Conservation (phyloP, 1,140 invertebrate genomes). For the Zaprionus africanus region DNA sequence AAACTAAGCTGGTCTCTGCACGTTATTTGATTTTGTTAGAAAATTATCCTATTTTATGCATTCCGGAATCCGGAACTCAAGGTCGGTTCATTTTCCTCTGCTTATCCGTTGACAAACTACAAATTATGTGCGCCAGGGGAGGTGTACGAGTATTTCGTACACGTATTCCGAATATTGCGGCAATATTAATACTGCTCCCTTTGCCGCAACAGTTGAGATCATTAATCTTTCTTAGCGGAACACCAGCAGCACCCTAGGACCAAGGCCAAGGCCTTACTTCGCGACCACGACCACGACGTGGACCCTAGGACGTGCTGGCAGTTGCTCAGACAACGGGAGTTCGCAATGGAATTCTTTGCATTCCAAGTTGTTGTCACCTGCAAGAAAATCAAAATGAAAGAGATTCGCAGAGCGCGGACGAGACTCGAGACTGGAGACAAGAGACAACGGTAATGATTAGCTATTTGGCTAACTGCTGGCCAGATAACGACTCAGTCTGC, state of each 20-base stretch:
- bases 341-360: conserved; percentile 31
- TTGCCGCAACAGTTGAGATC: conserved; percentile 54
- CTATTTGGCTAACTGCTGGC: conserved; percentile 49
- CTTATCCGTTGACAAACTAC: conserved; percentile 59
- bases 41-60: neutral
- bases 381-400: conserved; percentile 14
- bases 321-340: conserved; percentile 3
- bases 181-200: conserved; percentile 58
- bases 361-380: conserved; percentile 49
- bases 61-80: neutral
- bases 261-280: conserved; percentile 23
- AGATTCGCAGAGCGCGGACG: neutral
- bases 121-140: conserved; percentile 47
- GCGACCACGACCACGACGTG: neutral
- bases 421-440: conserved; percentile 7
- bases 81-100: conserved; percentile 13
- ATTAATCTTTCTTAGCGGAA: conserved; percentile 72
- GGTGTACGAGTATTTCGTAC: conserved; percentile 24
- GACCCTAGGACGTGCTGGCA: conserved; percentile 30
- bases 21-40: neutral
- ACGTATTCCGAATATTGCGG: conserved; percentile 64
- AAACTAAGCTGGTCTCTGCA: neutral
- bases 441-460: conserved; percentile 61
- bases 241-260: neutral
- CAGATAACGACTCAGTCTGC: conserved; percentile 44